These are phyloP conservation scores for Brachionus sp. DNA, from an alignment of 1,140 invertebrate species.

Conservation along the genomic window DNA sequence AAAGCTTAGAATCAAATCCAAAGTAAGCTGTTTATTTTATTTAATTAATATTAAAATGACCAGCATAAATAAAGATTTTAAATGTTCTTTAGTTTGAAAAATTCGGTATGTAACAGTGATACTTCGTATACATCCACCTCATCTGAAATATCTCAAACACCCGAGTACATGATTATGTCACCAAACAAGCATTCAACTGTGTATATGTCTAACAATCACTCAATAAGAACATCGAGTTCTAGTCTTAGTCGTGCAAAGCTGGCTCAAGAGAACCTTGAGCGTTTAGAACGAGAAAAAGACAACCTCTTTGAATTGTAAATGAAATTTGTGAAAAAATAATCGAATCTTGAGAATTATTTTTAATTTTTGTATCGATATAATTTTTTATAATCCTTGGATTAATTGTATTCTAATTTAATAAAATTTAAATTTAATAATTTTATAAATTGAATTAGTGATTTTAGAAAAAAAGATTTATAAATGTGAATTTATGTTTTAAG, in stretches of 20 bases:
- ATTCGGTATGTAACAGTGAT: background rate
- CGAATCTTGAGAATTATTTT: background rate
- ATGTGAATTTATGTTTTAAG: no score
- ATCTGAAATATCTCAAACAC: background rate
- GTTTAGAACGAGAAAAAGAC: conserved; percentile 24
- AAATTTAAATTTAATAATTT: background rate
- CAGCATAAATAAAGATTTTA: no score
- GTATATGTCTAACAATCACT: background rate
- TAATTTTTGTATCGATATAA: background rate
- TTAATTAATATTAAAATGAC: no score
- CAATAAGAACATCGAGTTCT: background rate
- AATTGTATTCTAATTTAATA: background rate
- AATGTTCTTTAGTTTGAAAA: background rate
- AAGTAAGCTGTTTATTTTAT: conserved; percentile 2
- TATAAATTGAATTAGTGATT: background rate
- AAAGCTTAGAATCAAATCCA: background rate
- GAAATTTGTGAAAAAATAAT: background rate
- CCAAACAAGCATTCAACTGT: background rate
- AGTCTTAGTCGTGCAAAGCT: background rate
- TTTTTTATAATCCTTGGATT: background rate
- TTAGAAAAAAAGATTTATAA: background rate
- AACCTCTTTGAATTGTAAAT: conserved; percentile 16
- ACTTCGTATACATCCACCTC: conserved; percentile 4
- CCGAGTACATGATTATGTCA: conserved; percentile 3
- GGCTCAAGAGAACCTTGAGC: conserved; percentile 19